These are phyloP conservation scores for Araneus ventricosus DNA, from an alignment of 1,140 invertebrate species.

Conservation along the genomic window DNA sequence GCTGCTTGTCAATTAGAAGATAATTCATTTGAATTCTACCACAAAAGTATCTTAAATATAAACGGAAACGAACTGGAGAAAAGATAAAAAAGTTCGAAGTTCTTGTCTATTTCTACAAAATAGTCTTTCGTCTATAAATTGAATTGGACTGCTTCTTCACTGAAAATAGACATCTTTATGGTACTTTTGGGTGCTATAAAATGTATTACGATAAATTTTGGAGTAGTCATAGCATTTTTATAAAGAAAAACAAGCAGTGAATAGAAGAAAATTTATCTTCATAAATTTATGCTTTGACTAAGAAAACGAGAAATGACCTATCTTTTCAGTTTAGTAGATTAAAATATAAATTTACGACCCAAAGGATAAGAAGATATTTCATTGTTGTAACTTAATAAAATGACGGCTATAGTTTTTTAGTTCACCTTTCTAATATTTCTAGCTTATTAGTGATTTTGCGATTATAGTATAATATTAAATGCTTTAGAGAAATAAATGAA, in stretches of 20 bases:
- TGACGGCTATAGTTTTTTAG: no score
- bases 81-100: neutral
- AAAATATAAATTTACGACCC: no score
- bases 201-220: neutral
- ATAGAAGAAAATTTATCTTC: no score
- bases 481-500: no score
- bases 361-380: no score
- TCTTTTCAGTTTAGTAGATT: no score
- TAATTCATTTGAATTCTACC: conserved; percentile 30
- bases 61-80: neutral
- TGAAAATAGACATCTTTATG: neutral
- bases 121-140: neutral
- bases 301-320: no score
- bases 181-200: neutral
- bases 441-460: no score
- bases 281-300: no score
- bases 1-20: neutral
- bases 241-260: neutral
- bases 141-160: neutral
- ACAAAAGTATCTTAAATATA: neutral
- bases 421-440: no score
- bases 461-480: no score
- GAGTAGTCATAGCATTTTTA: neutral
- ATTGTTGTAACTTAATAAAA: no score
- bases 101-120: neutral